Conservation (phyloP, 1,140 invertebrate genomes). For the Globodera rostochiensis region DNA sequence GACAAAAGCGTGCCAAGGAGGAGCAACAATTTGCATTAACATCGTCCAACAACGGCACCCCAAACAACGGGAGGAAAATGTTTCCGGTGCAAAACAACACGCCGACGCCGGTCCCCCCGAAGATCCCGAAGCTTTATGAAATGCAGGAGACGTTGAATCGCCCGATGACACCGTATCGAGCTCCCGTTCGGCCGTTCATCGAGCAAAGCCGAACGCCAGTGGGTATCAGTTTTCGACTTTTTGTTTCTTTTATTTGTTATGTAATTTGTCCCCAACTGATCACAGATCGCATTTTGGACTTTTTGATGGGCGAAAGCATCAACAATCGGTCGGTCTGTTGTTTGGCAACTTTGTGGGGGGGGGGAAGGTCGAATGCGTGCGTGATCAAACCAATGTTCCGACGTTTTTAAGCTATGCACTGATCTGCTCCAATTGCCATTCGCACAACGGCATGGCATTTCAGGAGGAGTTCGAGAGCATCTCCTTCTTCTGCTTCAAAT, state of each 20-base stretch:
- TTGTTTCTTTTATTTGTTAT: constrained; percentile 65
- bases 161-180: constrained; percentile 17
- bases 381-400: not conserved
- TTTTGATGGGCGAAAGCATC: constrained; percentile 90
- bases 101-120: not conserved
- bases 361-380: too few species aligned
- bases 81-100: constrained; percentile 13
- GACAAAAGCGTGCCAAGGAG: not conserved
- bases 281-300: constrained; percentile 87
- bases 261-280: constrained; percentile 73
- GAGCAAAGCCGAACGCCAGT: constrained; percentile 49
- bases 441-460: constrained; percentile 95
- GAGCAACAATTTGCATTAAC: not conserved
- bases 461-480: constrained; percentile 92
- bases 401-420: constrained; percentile 72
- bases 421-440: constrained; percentile 84
- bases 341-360: not conserved
- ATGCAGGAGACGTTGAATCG: not conserved
- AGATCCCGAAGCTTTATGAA: constrained; percentile 38
- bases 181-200: constrained; percentile 53
- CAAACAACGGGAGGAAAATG: not conserved
- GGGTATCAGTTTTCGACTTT: constrained; percentile 65
- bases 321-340: constrained; percentile 75
- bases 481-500: constrained; percentile 49
- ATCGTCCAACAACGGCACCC: not conserved